These are phyloP conservation scores for Lobophora halterata DNA, from an alignment of 2,888 invertebrate species.

Conservation along the genomic window DNA sequence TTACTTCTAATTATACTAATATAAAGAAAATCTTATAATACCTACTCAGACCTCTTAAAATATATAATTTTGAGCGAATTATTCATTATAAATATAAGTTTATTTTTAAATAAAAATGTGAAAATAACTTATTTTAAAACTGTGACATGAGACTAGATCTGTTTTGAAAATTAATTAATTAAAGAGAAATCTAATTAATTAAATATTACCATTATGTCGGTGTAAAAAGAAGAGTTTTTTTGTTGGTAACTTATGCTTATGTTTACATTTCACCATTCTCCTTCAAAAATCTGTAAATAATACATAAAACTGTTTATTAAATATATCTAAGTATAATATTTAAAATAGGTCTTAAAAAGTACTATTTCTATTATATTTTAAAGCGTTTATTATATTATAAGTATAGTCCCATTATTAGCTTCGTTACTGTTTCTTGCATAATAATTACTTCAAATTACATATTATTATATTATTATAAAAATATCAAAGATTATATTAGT, in stretches of 20 bases:
- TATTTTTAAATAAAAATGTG: slow-evolving; percentile 31
- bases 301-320: slow-evolving; percentile 30
- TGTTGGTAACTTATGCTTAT: slow-evolving; percentile 52
- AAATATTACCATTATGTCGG: slow-evolving; percentile 18
- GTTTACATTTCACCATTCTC: slow-evolving; percentile 38
- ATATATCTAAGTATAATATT: slow-evolving; percentile 21
- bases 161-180: slow-evolving; percentile 58
- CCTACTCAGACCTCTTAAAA: slow-evolving; percentile 28
- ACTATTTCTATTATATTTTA: slow-evolving; percentile 1
- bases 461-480: too few relatives aligned
- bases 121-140: slow-evolving; percentile 75
- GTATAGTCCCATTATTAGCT: too few relatives aligned
- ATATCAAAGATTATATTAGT: too few relatives aligned
- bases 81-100: slow-evolving; percentile 33
- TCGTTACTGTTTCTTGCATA: slow-evolving; percentile 5
- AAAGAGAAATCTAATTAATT: slow-evolving; percentile 30
- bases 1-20: slow-evolving; percentile 18
- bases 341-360: not conserved
- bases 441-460: slow-evolving; percentile 18
- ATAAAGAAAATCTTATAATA: slow-evolving; percentile 14
- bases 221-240: slow-evolving; percentile 34
- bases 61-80: slow-evolving; percentile 31
- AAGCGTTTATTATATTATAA: not conserved
- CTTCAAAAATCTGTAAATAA: slow-evolving; percentile 69
- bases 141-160: slow-evolving; percentile 78